phyloP scores from a whole-genome alignment of 2,797 vertebrate species.

The Phoeniculus purpureus region DNA sequence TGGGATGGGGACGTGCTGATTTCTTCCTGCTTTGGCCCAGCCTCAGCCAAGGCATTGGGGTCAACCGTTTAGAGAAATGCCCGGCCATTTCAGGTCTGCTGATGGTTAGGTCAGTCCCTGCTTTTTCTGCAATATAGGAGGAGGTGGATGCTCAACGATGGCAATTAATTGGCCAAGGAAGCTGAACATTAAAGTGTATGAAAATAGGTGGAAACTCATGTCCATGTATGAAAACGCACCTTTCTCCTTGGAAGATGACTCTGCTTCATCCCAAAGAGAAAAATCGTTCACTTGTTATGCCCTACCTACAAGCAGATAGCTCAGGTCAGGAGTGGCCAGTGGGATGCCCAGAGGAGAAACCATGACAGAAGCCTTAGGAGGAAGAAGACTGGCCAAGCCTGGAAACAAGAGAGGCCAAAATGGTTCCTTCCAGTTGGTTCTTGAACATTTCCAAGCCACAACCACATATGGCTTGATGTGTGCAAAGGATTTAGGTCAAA shows the following conservation, averaged over 20 bases:
- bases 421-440: not conserved
- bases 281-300: rapidly evolving
- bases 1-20: not conserved
- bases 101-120: not conserved
- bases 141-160: not conserved
- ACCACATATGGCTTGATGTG: rapidly evolving
- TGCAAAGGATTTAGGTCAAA: not conserved
- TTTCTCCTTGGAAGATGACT: not conserved
- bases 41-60: not conserved
- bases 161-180: rapidly evolving
- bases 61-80: not conserved
- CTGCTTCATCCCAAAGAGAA: not conserved
- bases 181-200: not conserved
- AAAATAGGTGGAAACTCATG: not conserved
- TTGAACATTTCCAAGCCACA: not conserved
- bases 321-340: rapidly evolving
- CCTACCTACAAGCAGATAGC: not conserved
- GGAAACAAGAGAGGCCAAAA: not conserved
- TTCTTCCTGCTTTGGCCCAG: not conserved
- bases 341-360: not conserved
- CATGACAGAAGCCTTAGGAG: not conserved
- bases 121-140: not conserved
- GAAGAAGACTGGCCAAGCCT: not conserved
- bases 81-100: not conserved
- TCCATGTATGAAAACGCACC: not conserved